Conservation (phyloP, 2,797 vertebrate genomes). For the Anguilla marmorata region DNA sequence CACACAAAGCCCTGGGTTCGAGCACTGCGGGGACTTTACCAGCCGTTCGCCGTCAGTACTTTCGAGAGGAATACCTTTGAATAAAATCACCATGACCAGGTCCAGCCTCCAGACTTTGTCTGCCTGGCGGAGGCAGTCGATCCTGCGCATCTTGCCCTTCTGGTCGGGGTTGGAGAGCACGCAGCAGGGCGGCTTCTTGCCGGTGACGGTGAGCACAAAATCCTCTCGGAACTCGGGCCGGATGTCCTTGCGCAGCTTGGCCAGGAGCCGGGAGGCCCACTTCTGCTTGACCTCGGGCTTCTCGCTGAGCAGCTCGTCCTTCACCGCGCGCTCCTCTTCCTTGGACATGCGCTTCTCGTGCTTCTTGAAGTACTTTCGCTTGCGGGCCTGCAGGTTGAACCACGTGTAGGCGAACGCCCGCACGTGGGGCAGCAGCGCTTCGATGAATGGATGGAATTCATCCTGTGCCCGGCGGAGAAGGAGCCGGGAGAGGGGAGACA, state of each 20-base stretch:
- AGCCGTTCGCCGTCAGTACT: constrained; percentile 98
- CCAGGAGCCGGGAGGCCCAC: constrained; percentile 97
- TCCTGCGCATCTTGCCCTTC: constrained; percentile 98
- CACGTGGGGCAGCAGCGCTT: constrained; percentile 97
- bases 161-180: constrained; percentile 99
- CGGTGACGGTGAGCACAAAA: constrained; percentile 97
- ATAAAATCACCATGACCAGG: constrained; percentile 99
- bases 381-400: constrained; percentile 99
- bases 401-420: constrained; percentile 98
- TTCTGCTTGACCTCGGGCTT: constrained; percentile 99
- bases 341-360: constrained; percentile 99
- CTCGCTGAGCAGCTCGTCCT: constrained; percentile 95
- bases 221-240: constrained; percentile 98
- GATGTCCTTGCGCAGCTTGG: constrained; percentile 98
- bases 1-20: constrained; percentile 93
- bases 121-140: constrained; percentile 98
- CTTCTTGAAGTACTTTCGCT: constrained; percentile 99
- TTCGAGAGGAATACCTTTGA: constrained; percentile 99
- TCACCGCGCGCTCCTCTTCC: constrained; percentile 97
- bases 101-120: constrained; percentile 99
- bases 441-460: constrained; percentile 99
- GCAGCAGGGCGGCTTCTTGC: constrained; percentile 96
- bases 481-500: not conserved
- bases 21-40: constrained; percentile 97
- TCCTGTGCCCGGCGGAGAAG: constrained; percentile 66